These are phyloP conservation scores for Platysteira castanea DNA, from an alignment of 2,113 vertebrate species.

Conservation along the genomic window DNA sequence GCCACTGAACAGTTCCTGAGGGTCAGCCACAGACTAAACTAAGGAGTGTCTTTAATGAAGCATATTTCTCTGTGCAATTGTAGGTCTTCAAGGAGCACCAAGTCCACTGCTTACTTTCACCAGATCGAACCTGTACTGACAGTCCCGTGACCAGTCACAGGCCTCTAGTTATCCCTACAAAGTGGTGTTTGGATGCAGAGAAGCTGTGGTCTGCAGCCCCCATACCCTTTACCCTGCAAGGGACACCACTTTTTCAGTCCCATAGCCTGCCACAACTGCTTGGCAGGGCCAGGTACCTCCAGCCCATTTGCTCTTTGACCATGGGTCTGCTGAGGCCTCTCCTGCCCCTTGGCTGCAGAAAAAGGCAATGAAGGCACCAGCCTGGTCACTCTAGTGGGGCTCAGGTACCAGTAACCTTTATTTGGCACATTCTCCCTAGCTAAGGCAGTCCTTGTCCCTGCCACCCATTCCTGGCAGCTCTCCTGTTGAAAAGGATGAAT, in stretches of 20 bases:
- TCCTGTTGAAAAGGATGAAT: background rate
- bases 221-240: background rate
- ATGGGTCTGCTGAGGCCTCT: background rate
- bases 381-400: background rate
- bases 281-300: background rate
- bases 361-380: background rate
- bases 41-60: background rate
- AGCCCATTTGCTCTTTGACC: background rate
- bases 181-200: background rate
- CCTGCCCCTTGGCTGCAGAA: background rate
- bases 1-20: background rate
- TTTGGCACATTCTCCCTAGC: background rate
- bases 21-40: background rate
- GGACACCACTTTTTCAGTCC: background rate
- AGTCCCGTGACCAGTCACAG: background rate
- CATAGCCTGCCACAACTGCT: rapidly evolving
- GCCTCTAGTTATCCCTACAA: background rate
- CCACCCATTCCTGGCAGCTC: background rate
- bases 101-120: background rate
- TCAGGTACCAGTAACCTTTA: background rate
- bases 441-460: background rate
- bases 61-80: rapidly evolving
- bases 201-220: background rate
- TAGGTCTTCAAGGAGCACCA: background rate
- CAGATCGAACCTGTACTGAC: rapidly evolving